Evolutionary conservation across 2,888 invertebrate species (phyloP).

Genomic region (Nasonovia ribisnigri): DNA sequence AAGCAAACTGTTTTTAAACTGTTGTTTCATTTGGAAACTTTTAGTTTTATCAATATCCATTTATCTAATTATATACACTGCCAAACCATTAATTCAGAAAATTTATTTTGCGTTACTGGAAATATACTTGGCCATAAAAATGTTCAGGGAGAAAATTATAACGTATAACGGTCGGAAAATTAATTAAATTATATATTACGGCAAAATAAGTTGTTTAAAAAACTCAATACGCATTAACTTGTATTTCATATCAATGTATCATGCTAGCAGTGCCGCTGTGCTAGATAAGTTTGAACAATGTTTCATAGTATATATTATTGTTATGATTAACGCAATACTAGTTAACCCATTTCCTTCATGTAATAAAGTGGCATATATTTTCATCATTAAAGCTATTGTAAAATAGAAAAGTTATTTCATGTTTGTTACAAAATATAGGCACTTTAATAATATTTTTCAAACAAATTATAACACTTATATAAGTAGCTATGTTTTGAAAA

Average conservation of each 20-base stretch:
- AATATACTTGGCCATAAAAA: background rate
- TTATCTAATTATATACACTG: background rate
- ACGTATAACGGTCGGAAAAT: background rate
- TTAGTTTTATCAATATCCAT: background rate
- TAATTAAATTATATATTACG: background rate
- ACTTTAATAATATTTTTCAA: background rate
- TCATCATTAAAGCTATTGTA: background rate
- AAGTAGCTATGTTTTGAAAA: background rate
- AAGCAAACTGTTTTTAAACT: background rate
- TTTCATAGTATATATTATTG: background rate
- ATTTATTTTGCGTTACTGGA: too few relatives aligned
- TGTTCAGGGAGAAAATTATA: background rate
- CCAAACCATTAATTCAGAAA: background rate
- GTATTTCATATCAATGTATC: background rate
- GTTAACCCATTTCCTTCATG: background rate
- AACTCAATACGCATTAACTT: background rate
- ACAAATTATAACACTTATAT: background rate
- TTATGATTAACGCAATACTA: too few relatives aligned
- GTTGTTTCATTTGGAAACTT: slow-evolving; percentile 5
- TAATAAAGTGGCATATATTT: background rate
- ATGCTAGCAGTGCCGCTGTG: background rate
- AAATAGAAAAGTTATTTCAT: background rate
- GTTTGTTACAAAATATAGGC: background rate
- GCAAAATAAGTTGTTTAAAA: background rate
- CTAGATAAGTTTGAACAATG: background rate